Base-by-base conservation (phyloP, 1,140 invertebrate genomes). In the Drosophila eugracilis region DNA sequence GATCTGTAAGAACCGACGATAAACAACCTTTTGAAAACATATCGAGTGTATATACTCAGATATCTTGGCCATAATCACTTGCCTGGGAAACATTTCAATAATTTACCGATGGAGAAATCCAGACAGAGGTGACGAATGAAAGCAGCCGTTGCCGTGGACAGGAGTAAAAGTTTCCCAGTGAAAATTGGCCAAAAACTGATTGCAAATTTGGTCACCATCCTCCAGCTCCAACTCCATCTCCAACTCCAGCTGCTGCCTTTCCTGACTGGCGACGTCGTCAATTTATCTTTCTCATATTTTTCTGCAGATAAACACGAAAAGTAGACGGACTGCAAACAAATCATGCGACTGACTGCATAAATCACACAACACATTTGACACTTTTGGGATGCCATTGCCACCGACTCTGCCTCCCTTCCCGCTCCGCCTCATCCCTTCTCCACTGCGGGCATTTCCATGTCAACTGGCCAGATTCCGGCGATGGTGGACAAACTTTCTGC, bases 271-370 rank as follows among this genome's bases (percentile, higher is more conserved):
- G 49, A 48, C 59, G 30, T 57, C 73, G 45, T 78, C 85, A 76
- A 88, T 89, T 89, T 89, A 89, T 89, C 84, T 85, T 89, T 89
- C 84, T 89, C 84, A 89, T 89, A 89, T 88, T 89, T 85, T 88
- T 74, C 65, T 53, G 72, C 79, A 89, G 72, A 80, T 89, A 89
- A 89, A 89, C 84, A 88, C 72, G 85, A 85, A 89, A 84, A 80
- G 75, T 77, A 80, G 85, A 85, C 75, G 80, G 86, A 89, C 79
- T 89, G 85, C 77, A 80, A 85, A 89, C 85, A 89, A 89, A 89
- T 89, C 86, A 89, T 89, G 73, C 85, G 77, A 83, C 80, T 72
- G 80, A 89, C 85, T 89, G 85, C 85, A 89, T 89, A 89, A 85
- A 89, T 89, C 85, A 89, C 80, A 80, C 81, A 79, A 80, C 74